Evolutionary conservation across 2,888 invertebrate species (phyloP), one percentile per base, ranked within the genome.

Genomic region (Cotesia congregata): DNA sequence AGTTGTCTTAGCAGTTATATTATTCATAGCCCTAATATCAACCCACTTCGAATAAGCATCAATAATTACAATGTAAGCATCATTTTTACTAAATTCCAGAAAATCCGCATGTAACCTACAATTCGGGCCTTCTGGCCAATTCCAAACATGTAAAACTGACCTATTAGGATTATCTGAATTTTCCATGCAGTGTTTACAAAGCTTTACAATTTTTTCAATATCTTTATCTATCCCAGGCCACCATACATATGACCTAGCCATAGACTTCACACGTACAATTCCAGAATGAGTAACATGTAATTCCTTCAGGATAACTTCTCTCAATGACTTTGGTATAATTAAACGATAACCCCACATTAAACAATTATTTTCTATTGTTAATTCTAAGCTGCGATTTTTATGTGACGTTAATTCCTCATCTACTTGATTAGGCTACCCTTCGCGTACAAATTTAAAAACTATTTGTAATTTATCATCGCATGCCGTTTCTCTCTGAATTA

Each of bases 101-200:
- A 76, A 61, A 64, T 76, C 76, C 1, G 73, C 65, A 7, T 74
- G 76, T 5, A 78, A 40, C 39, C 78, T n/a, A 15, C 67, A 61
- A 50, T 40, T 74, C 1, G 62, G 74, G 12, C 50, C 50, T 1
- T 64, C 20, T 1, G 75, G 61, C 71, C 68, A 71, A n/a, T 68
- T 50, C 61, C 71, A 75, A 3, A n/a, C 41, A 0, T 72, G 30
- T 38, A 72, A 69, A 4, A 41, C 17, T 1, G 72, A 3, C 38
- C 69, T 78, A 6, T 40, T 62, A 3, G 75, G 78, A 71, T 38
- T 20, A 41, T 75, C 72, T 6, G 68, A 68, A 3, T 17, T 30
- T 1, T 65, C n/a, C 30, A 76, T 38, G 3, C 76, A 76, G 1
- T 12, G 6, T 15, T 40, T 17, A 68, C 73, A 76, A 1, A 77